phyloP scores from a whole-genome alignment of 1,140 invertebrate species.

The Brachionus rotundiformis region DNA sequence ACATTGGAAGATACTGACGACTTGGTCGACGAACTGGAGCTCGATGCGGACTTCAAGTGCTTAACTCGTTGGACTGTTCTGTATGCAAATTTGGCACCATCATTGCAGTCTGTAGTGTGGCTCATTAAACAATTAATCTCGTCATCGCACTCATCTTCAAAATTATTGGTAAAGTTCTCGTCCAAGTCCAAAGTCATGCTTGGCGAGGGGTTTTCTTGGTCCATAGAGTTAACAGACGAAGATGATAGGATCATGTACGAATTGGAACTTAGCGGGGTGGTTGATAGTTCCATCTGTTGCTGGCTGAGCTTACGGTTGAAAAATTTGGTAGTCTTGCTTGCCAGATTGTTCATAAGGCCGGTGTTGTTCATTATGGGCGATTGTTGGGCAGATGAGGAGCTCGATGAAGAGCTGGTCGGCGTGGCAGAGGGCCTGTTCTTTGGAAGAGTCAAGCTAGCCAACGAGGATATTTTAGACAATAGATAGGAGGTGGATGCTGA shows the following conservation, averaged over 20 bases:
- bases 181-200: slow-evolving; percentile 29
- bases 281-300: neutral
- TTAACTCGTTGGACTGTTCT: neutral
- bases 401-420: neutral
- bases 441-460: slow-evolving; percentile 1
- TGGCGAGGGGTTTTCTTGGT: slow-evolving; percentile 1
- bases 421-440: neutral
- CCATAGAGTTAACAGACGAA: slow-evolving; percentile 26
- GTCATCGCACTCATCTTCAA: neutral
- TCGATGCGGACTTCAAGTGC: slow-evolving; percentile 11
- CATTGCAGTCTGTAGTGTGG: neutral
- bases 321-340: slow-evolving; percentile 31
- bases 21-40: slow-evolving; percentile 18
- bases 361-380: slow-evolving; percentile 5
- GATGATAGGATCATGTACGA: slow-evolving; percentile 31
- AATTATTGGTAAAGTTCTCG: neutral
- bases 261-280: neutral
- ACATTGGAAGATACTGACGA: neutral
- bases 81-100: neutral
- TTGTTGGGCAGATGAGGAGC: neutral
- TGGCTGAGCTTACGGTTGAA: slow-evolving; percentile 24
- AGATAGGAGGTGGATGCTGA: slow-evolving; percentile 49
- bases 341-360: neutral
- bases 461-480: slow-evolving; percentile 30
- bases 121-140: neutral